Evolutionary conservation across 2,113 vertebrate genomes (phyloP).

Genomic region (Mionectes macconnelli): DNA sequence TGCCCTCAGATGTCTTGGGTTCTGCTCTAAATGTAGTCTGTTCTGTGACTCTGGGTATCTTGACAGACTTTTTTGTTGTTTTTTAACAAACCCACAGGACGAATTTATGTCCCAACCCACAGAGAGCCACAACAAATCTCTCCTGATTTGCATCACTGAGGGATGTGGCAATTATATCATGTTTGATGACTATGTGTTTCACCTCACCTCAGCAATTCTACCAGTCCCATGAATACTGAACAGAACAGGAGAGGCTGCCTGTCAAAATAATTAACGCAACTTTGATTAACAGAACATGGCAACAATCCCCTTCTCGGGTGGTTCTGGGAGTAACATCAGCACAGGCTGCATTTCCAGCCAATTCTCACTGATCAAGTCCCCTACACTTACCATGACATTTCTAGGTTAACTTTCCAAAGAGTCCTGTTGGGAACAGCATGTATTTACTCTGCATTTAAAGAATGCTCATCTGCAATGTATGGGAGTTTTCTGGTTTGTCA

Average conservation of each 20-base stretch:
- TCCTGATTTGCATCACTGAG: neutral
- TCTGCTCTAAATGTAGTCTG: neutral
- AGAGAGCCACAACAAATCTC: neutral
- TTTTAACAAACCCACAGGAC: neutral
- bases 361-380: neutral
- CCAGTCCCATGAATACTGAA: neutral
- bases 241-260: constrained; percentile 24
- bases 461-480: neutral
- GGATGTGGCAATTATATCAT: neutral
- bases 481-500: neutral
- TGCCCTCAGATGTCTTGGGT: neutral
- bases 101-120: neutral
- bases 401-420: neutral
- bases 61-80: neutral
- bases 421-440: neutral
- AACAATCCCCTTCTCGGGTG: neutral
- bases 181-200: neutral
- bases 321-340: neutral
- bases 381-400: neutral
- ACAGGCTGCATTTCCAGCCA: neutral
- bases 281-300: constrained; percentile 24
- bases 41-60: neutral
- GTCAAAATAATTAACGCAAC: constrained; percentile 14
- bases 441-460: neutral
- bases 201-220: constrained; percentile 35